A percentile compares a stretch with the other conserved stretches of the same genome.
These are phyloP conservation scores for Micoletzkya japonica DNA, from an alignment of 2,888 invertebrate species.

Conservation along the genomic window DNA sequence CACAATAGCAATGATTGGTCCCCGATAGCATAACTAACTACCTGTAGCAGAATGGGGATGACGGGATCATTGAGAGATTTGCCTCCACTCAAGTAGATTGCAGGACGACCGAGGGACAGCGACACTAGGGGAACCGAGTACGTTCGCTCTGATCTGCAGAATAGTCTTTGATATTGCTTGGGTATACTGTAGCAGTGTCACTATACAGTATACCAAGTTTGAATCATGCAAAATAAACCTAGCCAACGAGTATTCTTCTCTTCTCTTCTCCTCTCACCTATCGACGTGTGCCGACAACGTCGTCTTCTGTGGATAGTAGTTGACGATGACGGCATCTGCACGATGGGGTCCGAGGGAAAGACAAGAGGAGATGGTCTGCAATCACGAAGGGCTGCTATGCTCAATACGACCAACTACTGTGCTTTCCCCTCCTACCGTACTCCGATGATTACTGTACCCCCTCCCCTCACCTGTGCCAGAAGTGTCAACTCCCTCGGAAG, in stretches of 20 bases:
- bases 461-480: conserved; percentile 34
- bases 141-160: conserved; percentile 56
- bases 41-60: conserved; percentile 21
- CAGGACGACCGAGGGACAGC: conserved; percentile 89
- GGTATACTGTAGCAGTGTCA: neutral
- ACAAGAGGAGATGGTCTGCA: conserved; percentile 68
- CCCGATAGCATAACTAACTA: neutral
- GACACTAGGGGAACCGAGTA: conserved; percentile 78
- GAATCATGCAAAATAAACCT: neutral
- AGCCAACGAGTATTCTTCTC: neutral
- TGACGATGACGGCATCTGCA: conserved; percentile 92
- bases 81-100: conserved; percentile 90
- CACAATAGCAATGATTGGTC: too few relatives aligned
- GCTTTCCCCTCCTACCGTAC: neutral
- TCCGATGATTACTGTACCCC: neutral
- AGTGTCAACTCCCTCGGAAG: conserved; percentile 56
- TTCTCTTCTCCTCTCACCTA: conserved; percentile 35
- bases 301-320: conserved; percentile 90
- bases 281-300: conserved; percentile 92
- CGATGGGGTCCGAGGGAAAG: conserved; percentile 69
- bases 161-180: neutral
- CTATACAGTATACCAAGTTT: neutral
- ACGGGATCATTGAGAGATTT: conserved; percentile 57
- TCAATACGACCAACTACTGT: neutral
- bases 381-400: neutral